Evolutionary conservation across 2,113 vertebrate genomes (phyloP), one percentile per base, ranked within the genome.

Genomic region (Macaca mulatta): DNA sequence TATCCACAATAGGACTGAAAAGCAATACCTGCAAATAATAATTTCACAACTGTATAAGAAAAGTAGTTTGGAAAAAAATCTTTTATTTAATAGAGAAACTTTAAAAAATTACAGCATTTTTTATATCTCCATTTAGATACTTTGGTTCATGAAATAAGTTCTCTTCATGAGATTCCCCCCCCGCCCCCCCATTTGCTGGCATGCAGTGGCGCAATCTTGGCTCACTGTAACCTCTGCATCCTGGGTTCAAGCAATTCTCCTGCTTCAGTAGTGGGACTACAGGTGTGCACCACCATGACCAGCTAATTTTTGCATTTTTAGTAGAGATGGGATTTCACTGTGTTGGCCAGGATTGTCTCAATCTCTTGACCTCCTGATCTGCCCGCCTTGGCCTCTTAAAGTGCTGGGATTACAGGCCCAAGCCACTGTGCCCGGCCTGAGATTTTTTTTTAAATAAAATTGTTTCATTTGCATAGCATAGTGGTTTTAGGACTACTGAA

Each of bases 61-160:
- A 99, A 98, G 90, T 96, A 98, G 92, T 98, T 98, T 98, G 96
- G 59, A 79, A 97, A 99, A 97, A 98, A 98, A 98, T 48, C 0
- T 98, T 32, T 82, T 97, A 43, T 98, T 85, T 81, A 92, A 83
- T 50, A 85, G 40, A 89, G 25, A 77, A 23, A 93, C 96, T 64
- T 52, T 70, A 87, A 93, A 89, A n/a, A 78, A 86, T 9, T 96
- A 81, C 72, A 59, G 30, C 6, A 2, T 90, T 43, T 69, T 80
- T 35, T 79, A 67, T 77, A 38, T 77, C 79, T 89, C 82, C 75
- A 94, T 89, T 72, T 69, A 67, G 50, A 7, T 11, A 0, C 20
- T 97, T 98, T 98, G 89, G 61, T 92, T 89, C 84, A 35, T 86
- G 94, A 52, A 17, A 6, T 93, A 91, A 94, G 74, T 93, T 98